Base-by-base conservation (phyloP, 2,113 vertebrate species). In the Lota lota region DNA sequence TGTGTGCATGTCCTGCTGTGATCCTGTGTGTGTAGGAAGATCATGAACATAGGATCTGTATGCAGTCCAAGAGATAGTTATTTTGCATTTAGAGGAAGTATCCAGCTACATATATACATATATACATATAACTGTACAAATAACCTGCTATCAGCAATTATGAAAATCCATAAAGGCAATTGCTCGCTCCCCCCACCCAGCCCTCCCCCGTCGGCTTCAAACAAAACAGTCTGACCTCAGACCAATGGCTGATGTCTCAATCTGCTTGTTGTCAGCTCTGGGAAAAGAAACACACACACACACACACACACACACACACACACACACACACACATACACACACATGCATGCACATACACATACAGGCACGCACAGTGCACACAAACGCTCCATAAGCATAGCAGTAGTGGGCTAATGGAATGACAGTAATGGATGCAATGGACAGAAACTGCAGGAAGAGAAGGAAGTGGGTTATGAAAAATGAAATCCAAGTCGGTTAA, bases 141-240 rank as follows among this genome's bases (percentile, higher is more conserved):
- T 40, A 10, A 10, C 6, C 36, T 11, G 11, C 28, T 33, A n/a
- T n/a, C 7, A 40, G 36, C 36, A 40, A 40, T 40, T 40, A 40
- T 40, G 36, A 40, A 40, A 40, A 40, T 40, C 36, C 36, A 40
- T 40, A 40, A 6, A 40, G 3, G 36, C 36, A 40, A 40, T 33
- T 7, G 28, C 28, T 7, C 28, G 7, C 3, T 7, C 28, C 28
- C 28, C 28, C 28, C 36, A 40, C 36, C 36, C 36, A 40, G 5
- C 36, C 7, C 36, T 40, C 36, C 11, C 36, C 36, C 36, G 36
- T 40, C 36, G 36, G 36, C 36, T 6, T 5, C 36, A 40, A 40
- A 88, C 90, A 93, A 84, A 96, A 95, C 92, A 92, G 96, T 98
- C 95, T 87, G 92, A 94, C 95, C 95, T 94, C 92, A 6, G 36